These are phyloP conservation scores for Tridacna gigas DNA, from an alignment of 2,888 invertebrate species.

Conservation along the genomic window DNA sequence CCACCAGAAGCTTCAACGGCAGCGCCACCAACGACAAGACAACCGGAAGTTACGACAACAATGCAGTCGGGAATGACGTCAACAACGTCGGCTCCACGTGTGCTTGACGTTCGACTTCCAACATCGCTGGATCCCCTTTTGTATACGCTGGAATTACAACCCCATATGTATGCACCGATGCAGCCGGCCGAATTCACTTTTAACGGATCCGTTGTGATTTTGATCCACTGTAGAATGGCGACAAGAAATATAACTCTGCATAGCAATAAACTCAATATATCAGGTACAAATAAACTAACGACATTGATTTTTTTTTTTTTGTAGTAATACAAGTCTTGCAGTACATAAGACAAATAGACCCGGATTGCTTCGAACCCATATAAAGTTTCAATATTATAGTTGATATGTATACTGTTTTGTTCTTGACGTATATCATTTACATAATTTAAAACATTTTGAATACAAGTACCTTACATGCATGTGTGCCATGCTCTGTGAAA, in stretches of 20 bases:
- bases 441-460: too few relatives aligned
- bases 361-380: neutral
- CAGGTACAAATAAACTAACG: conserved; percentile 29
- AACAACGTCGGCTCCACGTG: conserved; percentile 50
- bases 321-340: neutral
- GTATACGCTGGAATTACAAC: conserved; percentile 78
- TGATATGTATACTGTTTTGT: too few relatives aligned
- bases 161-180: conserved; percentile 73
- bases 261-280: conserved; percentile 72
- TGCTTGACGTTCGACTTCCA: conserved; percentile 75
- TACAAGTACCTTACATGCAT: too few relatives aligned
- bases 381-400: too few relatives aligned
- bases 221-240: conserved; percentile 59
- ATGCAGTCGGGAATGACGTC: conserved; percentile 26
- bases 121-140: conserved; percentile 71
- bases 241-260: conserved; percentile 73
- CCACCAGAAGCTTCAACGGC: conserved; percentile 26
- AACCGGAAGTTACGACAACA: conserved; percentile 14
- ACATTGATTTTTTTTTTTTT: neutral
- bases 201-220: conserved; percentile 70
- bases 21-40: conserved; percentile 16
- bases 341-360: neutral
- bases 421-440: too few relatives aligned
- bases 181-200: conserved; percentile 74
- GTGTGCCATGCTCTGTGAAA: too few relatives aligned